A percentile compares a stretch with the other conserved stretches of the same genome.
These are phyloP conservation scores for Andrena chrysosceles DNA, from an alignment of 2,888 invertebrate genomes.

Conservation along the genomic window DNA sequence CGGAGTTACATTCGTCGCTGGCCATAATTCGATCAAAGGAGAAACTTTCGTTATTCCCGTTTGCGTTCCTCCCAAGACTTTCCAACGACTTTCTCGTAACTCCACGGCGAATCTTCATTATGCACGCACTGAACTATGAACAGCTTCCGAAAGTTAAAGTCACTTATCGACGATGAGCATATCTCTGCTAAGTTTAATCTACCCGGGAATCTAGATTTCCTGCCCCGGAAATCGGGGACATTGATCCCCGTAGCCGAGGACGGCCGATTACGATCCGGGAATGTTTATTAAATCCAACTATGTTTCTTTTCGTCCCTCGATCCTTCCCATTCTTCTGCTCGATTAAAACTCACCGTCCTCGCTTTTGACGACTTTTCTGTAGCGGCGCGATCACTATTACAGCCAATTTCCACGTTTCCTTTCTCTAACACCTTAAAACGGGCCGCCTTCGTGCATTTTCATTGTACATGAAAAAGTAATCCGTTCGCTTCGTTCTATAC, in stretches of 20 bases:
- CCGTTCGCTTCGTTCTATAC: no score
- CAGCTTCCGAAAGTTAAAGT: slow-evolving; percentile 71
- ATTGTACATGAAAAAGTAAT: no score
- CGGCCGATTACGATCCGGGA: slow-evolving; percentile 70
- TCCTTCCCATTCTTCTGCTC: slow-evolving; percentile 49
- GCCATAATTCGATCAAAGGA: slow-evolving; percentile 55
- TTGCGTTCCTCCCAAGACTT: slow-evolving; percentile 48
- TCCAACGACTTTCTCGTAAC: slow-evolving; percentile 60
- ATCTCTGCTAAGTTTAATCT: slow-evolving; percentile 71
- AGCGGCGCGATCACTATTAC: neutral
- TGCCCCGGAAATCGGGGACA: slow-evolving; percentile 62
- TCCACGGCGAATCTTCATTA: slow-evolving; percentile 69
- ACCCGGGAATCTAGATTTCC: slow-evolving; percentile 70
- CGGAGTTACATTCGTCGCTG: slow-evolving; percentile 29
- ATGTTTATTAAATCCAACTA: slow-evolving; percentile 74
- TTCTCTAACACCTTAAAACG: neutral
- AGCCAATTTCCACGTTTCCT: neutral
- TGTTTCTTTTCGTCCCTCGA: slow-evolving; percentile 62
- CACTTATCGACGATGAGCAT: slow-evolving; percentile 72
- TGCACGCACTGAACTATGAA: slow-evolving; percentile 71
- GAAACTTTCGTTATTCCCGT: slow-evolving; percentile 53
- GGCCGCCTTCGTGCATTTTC: neutral
- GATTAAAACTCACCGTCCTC: slow-evolving; percentile 59
- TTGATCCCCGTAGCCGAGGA: slow-evolving; percentile 56
- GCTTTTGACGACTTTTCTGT: neutral